phyloP scores from a whole-genome alignment of 1,140 invertebrate species.

The Zaprionus nigranus region DNA sequence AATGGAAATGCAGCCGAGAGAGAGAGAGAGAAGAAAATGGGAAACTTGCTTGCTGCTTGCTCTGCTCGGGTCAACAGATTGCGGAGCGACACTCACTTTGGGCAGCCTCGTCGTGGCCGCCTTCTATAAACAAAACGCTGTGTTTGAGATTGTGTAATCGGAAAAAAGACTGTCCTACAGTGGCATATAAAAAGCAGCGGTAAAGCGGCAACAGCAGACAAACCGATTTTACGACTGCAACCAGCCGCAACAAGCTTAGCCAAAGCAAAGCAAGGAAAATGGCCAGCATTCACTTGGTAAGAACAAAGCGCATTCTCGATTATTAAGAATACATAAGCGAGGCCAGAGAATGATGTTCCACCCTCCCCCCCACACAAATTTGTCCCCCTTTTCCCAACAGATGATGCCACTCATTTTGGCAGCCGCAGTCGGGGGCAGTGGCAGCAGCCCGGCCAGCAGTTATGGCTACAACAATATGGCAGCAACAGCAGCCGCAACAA shows the following conservation, averaged over 20 bases:
- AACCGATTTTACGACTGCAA: slow-evolving; percentile 56
- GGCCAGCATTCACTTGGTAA: slow-evolving; percentile 64
- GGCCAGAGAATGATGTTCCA: slow-evolving; percentile 13
- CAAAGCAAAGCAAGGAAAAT: slow-evolving; percentile 45
- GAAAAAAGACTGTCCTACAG: slow-evolving; percentile 66
- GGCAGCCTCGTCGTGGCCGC: slow-evolving; percentile 39
- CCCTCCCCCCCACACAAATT: not conserved
- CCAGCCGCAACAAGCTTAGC: slow-evolving; percentile 34
- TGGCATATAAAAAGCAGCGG: slow-evolving; percentile 64
- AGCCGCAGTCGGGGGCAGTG: slow-evolving; percentile 58
- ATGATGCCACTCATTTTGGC: slow-evolving; percentile 66
- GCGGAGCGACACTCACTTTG: slow-evolving; percentile 73
- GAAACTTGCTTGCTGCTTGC: not conserved
- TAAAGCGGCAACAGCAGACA: slow-evolving; percentile 57
- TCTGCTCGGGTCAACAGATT: slow-evolving; percentile 48
- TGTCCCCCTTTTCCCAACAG: slow-evolving; percentile 9
- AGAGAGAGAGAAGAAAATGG: slow-evolving; percentile 2
- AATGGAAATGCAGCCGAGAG: slow-evolving; percentile 3
- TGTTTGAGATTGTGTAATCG: slow-evolving; percentile 66
- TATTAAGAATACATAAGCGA: slow-evolving; percentile 58
- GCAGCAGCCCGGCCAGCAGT: slow-evolving; percentile 34
- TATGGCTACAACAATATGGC: slow-evolving; percentile 52
- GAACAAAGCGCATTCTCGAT: slow-evolving; percentile 29
- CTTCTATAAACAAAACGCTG: slow-evolving; percentile 60
- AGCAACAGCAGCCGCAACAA: not conserved